Base-by-base conservation (phyloP, 2,888 invertebrate genomes). In the Apocheima hispidaria region DNA sequence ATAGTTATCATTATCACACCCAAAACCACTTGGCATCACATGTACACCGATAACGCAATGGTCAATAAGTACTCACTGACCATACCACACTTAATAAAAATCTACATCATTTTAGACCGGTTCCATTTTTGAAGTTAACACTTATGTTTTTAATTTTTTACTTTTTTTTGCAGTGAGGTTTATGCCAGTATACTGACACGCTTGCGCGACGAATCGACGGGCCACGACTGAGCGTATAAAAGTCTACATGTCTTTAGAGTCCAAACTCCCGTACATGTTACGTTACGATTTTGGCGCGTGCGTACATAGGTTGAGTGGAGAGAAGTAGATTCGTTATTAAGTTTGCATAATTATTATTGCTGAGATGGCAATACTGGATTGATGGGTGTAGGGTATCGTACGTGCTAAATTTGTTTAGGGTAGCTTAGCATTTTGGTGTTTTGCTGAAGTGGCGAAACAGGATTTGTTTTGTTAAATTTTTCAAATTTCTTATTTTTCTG, bases 1-100 rank as follows among this genome's bases (percentile, higher is more conserved):
- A 82, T 83, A 84, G 83, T 83, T 86, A 84, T 77, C 88, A 87
- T 88, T 89, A 84, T 87, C 88, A 87, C 88, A 86, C 79, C 83
- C 84, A 87, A 84, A 86, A 78, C 81, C 85, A 84, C 86, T 88
- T 82, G 84, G 82, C 90, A 90, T 88, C 80, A 83, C 49, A 49
- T 35, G 30, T 4, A 30, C 20, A 18, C 83, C 73, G 81, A 81
- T 84, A 87, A 85, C 84, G 86, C 84, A n/a, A n/a, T n/a, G n/a
- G n/a, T 83, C 85, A 3, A 36, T 50, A 36, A 53, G 41, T 63
- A 55, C 43, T 16, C 36, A 50, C 49, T 36, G n/a, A 20, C 9
- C n/a, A 44, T 18, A 41, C 35, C 41, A 48, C 61, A 63, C 50
- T 23, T 44, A 54, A 57, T 55, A 5, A 58, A 46, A 59, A 48